phyloP scores from a whole-genome alignment of 2,888 invertebrate genomes.

The Acanthococcus lagerstroemiae region DNA sequence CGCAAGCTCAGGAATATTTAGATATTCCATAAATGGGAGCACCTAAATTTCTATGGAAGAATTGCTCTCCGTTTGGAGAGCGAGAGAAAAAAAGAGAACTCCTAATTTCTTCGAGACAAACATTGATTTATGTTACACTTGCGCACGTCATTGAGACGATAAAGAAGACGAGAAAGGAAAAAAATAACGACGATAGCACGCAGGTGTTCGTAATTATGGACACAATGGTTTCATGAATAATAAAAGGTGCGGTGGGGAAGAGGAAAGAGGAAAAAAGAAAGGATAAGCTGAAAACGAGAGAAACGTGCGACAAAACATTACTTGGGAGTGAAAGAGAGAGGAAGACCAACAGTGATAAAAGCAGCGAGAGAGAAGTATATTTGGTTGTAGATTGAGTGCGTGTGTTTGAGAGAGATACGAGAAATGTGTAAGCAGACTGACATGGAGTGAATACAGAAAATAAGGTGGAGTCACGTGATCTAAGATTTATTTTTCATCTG shows the following conservation, averaged over 20 bases:
- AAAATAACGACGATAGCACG: constrained; percentile 19
- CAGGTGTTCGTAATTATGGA: constrained; percentile 26
- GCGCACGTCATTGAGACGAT: constrained; percentile 5
- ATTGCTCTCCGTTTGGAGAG: too few relatives aligned
- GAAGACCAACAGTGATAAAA: not conserved
- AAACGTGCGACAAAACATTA: constrained; percentile 17
- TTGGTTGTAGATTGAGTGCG: not conserved
- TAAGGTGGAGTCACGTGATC: constrained; percentile 16
- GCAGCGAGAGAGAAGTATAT: not conserved
- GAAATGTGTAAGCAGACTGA: constrained; percentile 2
- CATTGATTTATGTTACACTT: constrained; percentile 18
- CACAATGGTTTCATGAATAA: constrained; percentile 26
- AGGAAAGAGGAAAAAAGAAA: constrained; percentile 11
- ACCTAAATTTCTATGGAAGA: too few relatives aligned
- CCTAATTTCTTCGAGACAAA: not conserved
- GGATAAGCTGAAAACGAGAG: not conserved
- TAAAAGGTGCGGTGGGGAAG: constrained; percentile 5
- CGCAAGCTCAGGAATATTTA: too few relatives aligned
- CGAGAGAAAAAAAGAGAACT: too few relatives aligned
- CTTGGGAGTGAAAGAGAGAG: not conserved
- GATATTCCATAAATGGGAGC: too few relatives aligned
- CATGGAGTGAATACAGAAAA: constrained; percentile 7
- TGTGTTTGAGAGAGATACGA: not conserved
- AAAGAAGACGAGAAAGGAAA: constrained; percentile 3
- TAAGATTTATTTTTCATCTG: constrained; percentile 5